Evolutionary conservation across 2,797 vertebrate genomes (phyloP), one percentile per base, ranked within the genome.

Genomic region (Microctenopoma stevenorrisi): DNA sequence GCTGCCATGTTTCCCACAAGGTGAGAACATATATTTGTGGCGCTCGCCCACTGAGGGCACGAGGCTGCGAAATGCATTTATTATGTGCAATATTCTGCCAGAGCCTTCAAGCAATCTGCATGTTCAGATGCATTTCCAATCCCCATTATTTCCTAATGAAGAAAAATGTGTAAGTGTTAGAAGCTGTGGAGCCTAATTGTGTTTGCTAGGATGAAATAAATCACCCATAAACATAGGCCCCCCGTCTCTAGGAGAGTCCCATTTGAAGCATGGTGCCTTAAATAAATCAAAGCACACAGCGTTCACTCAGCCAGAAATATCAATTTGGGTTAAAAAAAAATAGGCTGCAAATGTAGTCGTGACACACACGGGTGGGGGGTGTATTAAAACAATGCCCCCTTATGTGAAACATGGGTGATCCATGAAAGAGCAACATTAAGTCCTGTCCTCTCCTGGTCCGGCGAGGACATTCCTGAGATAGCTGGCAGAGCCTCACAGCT

Each of bases 401-500:
- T 88, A 63, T 90, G 86, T 64, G 75, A 62, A 69, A 38, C 61
- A 76, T 59, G 69, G 74, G 82, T 10, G 18, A 33, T 69, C 50
- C 54, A 72, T 87, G 84, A 87, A 91, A 86, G 86, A 84, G 77
- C 76, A 88, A 86, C 84, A 88, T 85, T 73, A 85, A 86, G 83
- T 89, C 88, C 66, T 64, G 79, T 86, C 70, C 72, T 81, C 52
- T 88, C 72, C 75, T 78, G 71, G 67, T 68, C 70, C 58, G 68
- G 60, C 18, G 30, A 82, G 89, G 85, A 91, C 92, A 93, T 93
- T 93, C 92, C 89, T 91, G 57, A 89, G 88, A 93, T 92, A 91
- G 86, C 87, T 91, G 84, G 85, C 89, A 81, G 78, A 70, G 83
- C 16, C 71, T 76, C 26, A 12, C 67, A 76, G 85, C 86, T 79